These are phyloP conservation scores for Melanotaenia pygmaea DNA, from an alignment of 2,797 vertebrate genomes.

Conservation along the genomic window DNA sequence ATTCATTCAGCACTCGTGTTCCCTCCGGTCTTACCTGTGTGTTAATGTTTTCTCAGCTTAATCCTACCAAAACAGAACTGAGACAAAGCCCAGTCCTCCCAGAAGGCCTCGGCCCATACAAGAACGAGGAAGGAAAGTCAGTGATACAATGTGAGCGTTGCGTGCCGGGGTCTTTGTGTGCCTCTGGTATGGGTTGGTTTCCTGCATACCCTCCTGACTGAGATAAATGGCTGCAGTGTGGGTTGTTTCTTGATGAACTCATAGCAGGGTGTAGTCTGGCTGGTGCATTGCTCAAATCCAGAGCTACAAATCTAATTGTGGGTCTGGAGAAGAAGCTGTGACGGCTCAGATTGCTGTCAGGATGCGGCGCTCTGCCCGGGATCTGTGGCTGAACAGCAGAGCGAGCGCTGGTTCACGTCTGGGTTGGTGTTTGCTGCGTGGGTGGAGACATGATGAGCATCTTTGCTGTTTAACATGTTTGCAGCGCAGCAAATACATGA, in stretches of 20 bases:
- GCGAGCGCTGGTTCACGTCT: conserved; percentile 40
- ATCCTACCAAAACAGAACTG: conserved; percentile 33
- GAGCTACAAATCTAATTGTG: conserved; percentile 72
- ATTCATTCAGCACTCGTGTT: not conserved
- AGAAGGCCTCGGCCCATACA: conserved; percentile 13
- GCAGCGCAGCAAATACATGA: conserved; percentile 52
- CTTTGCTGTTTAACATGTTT: conserved; percentile 25
- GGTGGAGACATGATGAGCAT: conserved; percentile 51
- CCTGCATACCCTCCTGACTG: conserved; percentile 62
- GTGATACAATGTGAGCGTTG: conserved; percentile 47
- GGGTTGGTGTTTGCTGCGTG: conserved; percentile 30
- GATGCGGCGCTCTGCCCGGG: conserved; percentile 53
- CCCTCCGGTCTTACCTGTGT: conserved; percentile 36
- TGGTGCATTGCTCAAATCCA: conserved; percentile 58
- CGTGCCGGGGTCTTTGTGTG: conserved; percentile 49
- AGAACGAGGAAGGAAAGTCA: conserved; percentile 20
- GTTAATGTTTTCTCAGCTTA: conserved; percentile 39
- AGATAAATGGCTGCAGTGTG: conserved; percentile 69
- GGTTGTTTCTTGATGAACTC: conserved; percentile 71
- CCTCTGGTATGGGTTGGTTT: conserved; percentile 56
- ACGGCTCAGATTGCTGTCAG: conserved; percentile 61
- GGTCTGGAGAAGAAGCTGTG: conserved; percentile 42
- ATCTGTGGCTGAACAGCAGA: conserved; percentile 53
- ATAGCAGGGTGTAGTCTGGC: conserved; percentile 65
- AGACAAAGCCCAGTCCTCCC: conserved; percentile 27